Conservation (phyloP, 1,140 invertebrate genomes). For the Drosophila jambulina region DNA sequence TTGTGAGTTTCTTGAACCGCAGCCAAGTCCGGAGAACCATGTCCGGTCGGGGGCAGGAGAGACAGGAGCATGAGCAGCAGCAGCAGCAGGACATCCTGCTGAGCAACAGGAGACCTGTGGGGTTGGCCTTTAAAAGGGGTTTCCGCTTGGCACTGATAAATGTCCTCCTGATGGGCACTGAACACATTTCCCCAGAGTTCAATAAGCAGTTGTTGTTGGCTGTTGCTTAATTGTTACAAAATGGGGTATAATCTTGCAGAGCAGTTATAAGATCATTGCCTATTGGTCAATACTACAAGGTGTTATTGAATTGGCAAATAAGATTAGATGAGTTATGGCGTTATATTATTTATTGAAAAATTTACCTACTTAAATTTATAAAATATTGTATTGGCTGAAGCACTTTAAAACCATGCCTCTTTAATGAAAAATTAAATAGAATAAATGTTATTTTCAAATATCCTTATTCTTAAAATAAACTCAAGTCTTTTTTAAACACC, state of each 20-base stretch:
- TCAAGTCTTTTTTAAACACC: not conserved
- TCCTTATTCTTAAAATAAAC: not conserved
- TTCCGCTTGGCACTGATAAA: slow-evolving; percentile 49
- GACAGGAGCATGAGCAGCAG: not conserved
- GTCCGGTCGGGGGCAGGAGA: slow-evolving; percentile 23
- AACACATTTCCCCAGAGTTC: slow-evolving; percentile 31
- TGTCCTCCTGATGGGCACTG: slow-evolving; percentile 28
- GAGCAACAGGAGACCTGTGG: slow-evolving; percentile 33
- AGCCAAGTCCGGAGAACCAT: slow-evolving; percentile 61
- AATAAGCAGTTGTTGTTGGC: slow-evolving; percentile 43
- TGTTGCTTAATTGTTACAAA: slow-evolving; percentile 49
- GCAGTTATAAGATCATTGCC: not conserved
- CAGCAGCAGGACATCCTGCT: slow-evolving; percentile 7
- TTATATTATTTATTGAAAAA: too few relatives aligned
- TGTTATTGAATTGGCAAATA: not conserved
- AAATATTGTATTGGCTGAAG: not conserved
- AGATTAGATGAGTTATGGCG: not conserved
- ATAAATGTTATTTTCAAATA: too few relatives aligned
- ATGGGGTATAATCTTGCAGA: slow-evolving; percentile 13
- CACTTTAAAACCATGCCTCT: too few relatives aligned
- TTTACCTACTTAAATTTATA: not conserved
- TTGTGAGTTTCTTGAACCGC: slow-evolving; percentile 81
- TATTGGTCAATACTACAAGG: not conserved
- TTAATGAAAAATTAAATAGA: too few relatives aligned
- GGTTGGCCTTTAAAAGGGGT: slow-evolving; percentile 32